Percentiles rank a stretch among this genome's conserved stretches.
Conservation (phyloP, 2,113 vertebrate genomes). For the Hipposideros armiger region DNA sequence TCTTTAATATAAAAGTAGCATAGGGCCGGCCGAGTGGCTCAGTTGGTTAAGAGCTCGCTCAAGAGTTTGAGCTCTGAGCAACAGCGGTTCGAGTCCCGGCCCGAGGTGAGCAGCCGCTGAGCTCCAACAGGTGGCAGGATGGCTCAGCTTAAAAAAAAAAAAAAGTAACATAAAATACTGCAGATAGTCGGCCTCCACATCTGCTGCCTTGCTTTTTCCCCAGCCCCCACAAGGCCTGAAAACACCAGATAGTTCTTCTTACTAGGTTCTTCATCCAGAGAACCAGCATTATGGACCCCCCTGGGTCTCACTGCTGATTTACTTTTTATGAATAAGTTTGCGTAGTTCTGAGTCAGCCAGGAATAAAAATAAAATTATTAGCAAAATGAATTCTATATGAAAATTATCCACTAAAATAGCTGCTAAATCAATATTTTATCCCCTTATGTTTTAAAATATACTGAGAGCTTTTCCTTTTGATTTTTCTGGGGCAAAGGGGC, state of each 20-base stretch:
- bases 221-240: background rate
- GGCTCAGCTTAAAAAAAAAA: no score
- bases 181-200: no score
- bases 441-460: conserved; percentile 21
- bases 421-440: conserved; percentile 29
- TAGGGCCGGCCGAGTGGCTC: no score
- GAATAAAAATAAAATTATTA: conserved; percentile 39
- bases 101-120: no score
- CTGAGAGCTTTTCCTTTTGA: background rate
- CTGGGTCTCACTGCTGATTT: background rate
- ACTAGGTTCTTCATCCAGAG: background rate
- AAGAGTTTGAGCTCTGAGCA: no score
- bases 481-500: background rate
- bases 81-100: no score
- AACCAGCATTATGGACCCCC: background rate
- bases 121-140: no score
- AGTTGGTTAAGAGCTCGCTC: no score
- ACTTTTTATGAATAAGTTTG: conserved; percentile 6
- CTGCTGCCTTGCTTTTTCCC: background rate
- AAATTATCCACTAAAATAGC: background rate
- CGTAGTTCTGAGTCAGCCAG: background rate
- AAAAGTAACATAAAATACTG: no score
- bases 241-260: background rate
- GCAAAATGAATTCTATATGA: conserved; percentile 15
- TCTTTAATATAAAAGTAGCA: no score